Base-by-base conservation (phyloP, 2,113 vertebrate genomes). In the Pterocles orientalis region DNA sequence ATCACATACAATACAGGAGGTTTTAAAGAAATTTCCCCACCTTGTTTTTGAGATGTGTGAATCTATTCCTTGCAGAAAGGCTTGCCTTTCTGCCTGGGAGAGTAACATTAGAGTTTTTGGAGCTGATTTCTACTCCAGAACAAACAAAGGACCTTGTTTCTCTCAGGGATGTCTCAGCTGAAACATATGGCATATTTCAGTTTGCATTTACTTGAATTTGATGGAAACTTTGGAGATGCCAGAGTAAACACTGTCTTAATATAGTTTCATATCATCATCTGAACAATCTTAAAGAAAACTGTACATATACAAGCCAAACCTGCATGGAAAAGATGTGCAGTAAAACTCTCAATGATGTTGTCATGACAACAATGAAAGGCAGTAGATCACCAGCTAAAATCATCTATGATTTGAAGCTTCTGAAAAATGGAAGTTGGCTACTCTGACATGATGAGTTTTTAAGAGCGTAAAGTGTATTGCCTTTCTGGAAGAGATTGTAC, bases 321-420 rank as follows among this genome's bases (percentile, higher is more conserved):
- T 72, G 25, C 41, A 48, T 79, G 65, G 61, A 78, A 83, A 95
- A 90, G 43, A 84, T 79, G 39, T 77, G 53, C 51, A 25, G 47
- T 50, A 92, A 92, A 92, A 90, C 77, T 60, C 48, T 84, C 76
- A 84, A 45, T 68, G 33, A 68, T 80, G 92, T 93, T 96, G 95
- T 92, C 94, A 95, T 91, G 86, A 97, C 94, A 94, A 95, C 95
- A 94, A 53, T 61, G 81, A 64, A 93, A 90, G 53, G 82, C 77
- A 76, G 61, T 72, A 90, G 57, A 90, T 71, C 68, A n/a, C 33
- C 23, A 25, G 43, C 92, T 92, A 84, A 92, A 93, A 86, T 66
- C 39, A 84, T 72, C 41, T 65, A 19, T 72, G 77, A 88, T 84
- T 84, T 78, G 57, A 79, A 88, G 53, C 6, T 84, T 82, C 76